Evolutionary conservation across 2,888 invertebrate genomes (phyloP), one percentile per base, ranked within the genome.

Genomic region (Lamproptera curius): DNA sequence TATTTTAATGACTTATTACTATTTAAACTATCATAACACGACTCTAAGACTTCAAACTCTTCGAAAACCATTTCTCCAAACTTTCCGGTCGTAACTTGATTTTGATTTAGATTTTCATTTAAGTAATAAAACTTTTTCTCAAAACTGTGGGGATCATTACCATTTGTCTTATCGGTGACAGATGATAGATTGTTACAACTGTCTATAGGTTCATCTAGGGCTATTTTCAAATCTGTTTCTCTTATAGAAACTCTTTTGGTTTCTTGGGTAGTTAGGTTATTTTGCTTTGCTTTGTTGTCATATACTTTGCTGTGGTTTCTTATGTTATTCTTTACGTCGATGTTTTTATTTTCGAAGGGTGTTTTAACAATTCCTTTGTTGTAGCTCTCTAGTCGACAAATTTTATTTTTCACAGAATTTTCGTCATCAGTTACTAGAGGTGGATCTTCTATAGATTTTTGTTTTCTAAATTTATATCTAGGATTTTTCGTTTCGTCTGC

Each of bases 21-120:
- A 81, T 84, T 90, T 67, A 91, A 81, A 76, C 90, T 90, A 72
- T 91, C 91, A 62, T 84, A 88, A 72, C 85, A 86, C 52, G 87
- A 78, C 71, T 91, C 92, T 67, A 92, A 88, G 43, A 94, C 91
- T 81, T 93, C 92, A 59, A 93, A 94, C 62, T 93, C 93, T 77
- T 95, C 95, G 61, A 95, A 95, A 59, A 95, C 95, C 91, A 95
- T 95, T 61, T 95, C 95, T 35, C 93, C 93, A 59, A 92, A 92
- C 70, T 93, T 92, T 55, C 90, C 91, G 9, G 89, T 85, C 31
- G 77, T 71, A 4, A 68, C 63, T 57, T 91, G 91, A 63, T 89
- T 88, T 65, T 91, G 89, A 49, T 89, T 89, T 53, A 73, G 56
- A 51, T 84, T 89, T 47, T 91, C 90, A 63, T 91, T 91, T 37